These are phyloP conservation scores for Nineta flava DNA, from an alignment of 2,888 invertebrate species.

Conservation along the genomic window DNA sequence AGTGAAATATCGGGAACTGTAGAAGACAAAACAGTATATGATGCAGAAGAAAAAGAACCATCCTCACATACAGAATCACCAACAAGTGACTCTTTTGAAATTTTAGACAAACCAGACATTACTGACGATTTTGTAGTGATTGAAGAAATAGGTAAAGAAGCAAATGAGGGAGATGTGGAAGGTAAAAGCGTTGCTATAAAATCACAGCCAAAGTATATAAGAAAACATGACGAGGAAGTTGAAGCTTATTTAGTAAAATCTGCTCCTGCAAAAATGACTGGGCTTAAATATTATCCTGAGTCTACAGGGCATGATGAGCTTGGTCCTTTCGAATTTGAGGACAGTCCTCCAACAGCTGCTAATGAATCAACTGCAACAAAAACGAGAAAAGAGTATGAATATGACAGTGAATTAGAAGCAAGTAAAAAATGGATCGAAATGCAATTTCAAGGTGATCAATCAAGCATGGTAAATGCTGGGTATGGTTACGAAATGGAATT, in stretches of 20 bases:
- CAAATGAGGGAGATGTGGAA: conserved; percentile 65
- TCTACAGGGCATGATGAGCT: conserved; percentile 40
- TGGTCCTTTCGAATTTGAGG: conserved; percentile 52
- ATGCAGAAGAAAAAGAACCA: conserved; percentile 25
- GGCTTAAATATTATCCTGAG: conserved; percentile 30
- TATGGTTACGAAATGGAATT: conserved; percentile 61
- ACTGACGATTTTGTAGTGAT: conserved; percentile 79
- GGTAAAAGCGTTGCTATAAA: conserved; percentile 64
- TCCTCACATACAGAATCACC: conserved; percentile 45
- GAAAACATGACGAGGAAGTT: conserved; percentile 51
- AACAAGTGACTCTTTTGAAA: conserved; percentile 71
- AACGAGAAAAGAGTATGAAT: conserved; percentile 24
- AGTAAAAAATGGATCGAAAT: conserved; percentile 82
- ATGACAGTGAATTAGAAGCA: conserved; percentile 47
- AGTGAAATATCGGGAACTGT: conserved; percentile 39
- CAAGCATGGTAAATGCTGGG: conserved; percentile 40
- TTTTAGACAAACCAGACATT: conserved; percentile 72
- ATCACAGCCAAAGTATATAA: conserved; percentile 32
- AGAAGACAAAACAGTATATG: conserved; percentile 38
- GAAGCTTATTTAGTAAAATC: conserved; percentile 54
- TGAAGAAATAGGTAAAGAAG: conserved; percentile 77
- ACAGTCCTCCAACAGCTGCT: conserved; percentile 35
- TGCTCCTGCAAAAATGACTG: conserved; percentile 39
- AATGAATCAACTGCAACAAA: conserved; percentile 18
- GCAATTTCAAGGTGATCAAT: conserved; percentile 62